Base-by-base conservation (phyloP, 2,888 invertebrate genomes). In the Deroplatys truncata region DNA sequence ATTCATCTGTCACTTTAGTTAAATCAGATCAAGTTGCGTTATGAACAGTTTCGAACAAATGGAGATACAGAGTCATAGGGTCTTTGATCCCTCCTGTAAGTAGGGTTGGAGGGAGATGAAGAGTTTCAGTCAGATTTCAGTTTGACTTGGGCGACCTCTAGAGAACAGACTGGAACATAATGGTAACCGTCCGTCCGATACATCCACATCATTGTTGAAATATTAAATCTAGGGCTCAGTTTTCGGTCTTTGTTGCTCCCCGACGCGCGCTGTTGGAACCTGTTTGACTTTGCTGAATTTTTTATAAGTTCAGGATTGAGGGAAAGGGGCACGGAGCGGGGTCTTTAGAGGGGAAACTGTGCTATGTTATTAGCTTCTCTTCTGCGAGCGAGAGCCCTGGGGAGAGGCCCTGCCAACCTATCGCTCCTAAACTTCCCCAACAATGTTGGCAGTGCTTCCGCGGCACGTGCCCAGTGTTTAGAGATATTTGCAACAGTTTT, bases 231-330 rank as follows among this genome's bases (percentile, higher is more conserved):
- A 82, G 86, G 86, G 88, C 86, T 84, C 87, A 90, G 89, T 89
- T 88, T 85, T 89, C 85, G 89, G 84, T 89, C 90, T 90, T 90
- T 90, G 90, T 90, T 89, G 87, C 86, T 49, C 82, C 43, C 28
- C 49, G 86, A 87, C 72, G 82, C 86, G 87, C n/a, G 20, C 83
- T 89, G 82, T 82, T 86, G 88, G 89, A 88, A 85, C 86, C 88
- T 91, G 91, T 90, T 91, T 91, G 91, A 90, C 91, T 91, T 91
- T 72, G 82, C 84, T 91, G 90, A 91, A 91, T 90, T 89, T 91
- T 91, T 91, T 89, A 91, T 89, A 84, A 82, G 49, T 82, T 72
- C 85, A 35, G 72, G n/a, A 20, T 20, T 82, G 84, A 28, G 29
- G 85, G 31, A 84, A 85, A 43, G 56, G 89, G 43, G 28, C 28